Base-by-base conservation (phyloP, 2,888 invertebrate genomes). In the Ophion ventricosus region DNA sequence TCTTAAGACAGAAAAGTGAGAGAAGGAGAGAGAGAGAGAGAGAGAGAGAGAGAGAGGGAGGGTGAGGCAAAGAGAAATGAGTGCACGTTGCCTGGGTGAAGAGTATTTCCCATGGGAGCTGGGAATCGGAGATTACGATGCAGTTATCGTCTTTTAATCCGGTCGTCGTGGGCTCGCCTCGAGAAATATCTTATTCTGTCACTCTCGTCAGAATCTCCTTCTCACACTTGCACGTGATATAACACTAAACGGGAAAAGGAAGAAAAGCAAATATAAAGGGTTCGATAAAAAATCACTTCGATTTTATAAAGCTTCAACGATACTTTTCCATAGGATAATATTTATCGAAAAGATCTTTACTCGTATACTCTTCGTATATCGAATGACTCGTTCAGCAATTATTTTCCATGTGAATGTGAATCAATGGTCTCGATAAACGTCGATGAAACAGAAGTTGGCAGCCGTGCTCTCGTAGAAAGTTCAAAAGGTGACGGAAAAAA, bases 91-190 rank as follows among this genome's bases (percentile, higher is more conserved):
- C 20, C 54, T 74, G 64, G 72, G 57, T 29, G 56, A 69, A 82
- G 82, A 78, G 85, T 87, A 89, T 89, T 90, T 89, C 89, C 88
- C 88, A 49, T 72, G 88, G 89, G 88, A 83, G 84, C 86, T 76
- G 82, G 83, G 83, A 88, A 88, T 90, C 87, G 87, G 85, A 88
- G 88, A 90, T 90, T 89, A 90, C 87, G 88, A 89, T 89, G 87
- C 87, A 87, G 88, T 90, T 90, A 89, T 90, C 89, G 85, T 87
- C 82, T 85, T 89, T 89, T 89, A 90, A 89, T 89, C 85, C 87
- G 74, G n/a, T 79, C 64, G 78, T 79, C 81, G 61, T 63, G 83
- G 25, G 40, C 11, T 64, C 14, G 0, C 17, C 64, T 61, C 73
- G 76, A 74, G 66, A 78, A 64, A 74, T 74, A 54, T 67, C 56